Base-by-base conservation (phyloP, 2,113 vertebrate species). In the Pontoporia blainvillei region DNA sequence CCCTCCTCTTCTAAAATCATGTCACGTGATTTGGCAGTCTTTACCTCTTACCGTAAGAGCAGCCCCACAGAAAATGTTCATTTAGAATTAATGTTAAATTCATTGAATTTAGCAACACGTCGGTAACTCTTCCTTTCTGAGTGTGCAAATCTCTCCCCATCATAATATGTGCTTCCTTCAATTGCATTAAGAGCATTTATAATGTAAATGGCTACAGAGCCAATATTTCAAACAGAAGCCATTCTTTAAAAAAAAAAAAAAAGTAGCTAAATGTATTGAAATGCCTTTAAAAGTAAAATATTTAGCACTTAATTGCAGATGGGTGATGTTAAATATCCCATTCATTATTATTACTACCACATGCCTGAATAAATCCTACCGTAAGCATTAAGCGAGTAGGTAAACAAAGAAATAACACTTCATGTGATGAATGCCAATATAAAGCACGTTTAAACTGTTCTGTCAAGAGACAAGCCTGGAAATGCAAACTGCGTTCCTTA, bases 281-380 rank as follows among this genome's bases (percentile, higher is more conserved):
- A 94, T 98, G 83, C 89, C 64, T 97, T 86, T 93, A 97, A 92
- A 98, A 96, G 97, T 98, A 98, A 98, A 98, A 98, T 96, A 98
- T 96, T 97, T 97, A 96, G 85, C 69, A 96, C 57, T 98, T 98
- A 98, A 98, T 98, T 98, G 96, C 95, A 97, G 85, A 92, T 97
- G 52, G 84, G 86, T 95, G 98, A 83, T 97, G 97, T 98, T 98
- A 98, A 98, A 94, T 97, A 95, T 75, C 84, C 44, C 87, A 95
- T 98, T 97, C 85, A 86, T 98, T 98, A 96, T 94, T 98, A 96
- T 96, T 91, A 84, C 54, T 94, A 92, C 83, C 90, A 93, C 73
- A 78, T 97, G 84, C 71, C 97, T 95, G 75, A 97, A 97, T 98
- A 97, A 98, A 98, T 98, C 92, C 75, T 97, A 94, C 59, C 87